Evolutionary conservation across 2,797 vertebrate genomes (phyloP).

Genomic region (Ciconia nigra): DNA sequence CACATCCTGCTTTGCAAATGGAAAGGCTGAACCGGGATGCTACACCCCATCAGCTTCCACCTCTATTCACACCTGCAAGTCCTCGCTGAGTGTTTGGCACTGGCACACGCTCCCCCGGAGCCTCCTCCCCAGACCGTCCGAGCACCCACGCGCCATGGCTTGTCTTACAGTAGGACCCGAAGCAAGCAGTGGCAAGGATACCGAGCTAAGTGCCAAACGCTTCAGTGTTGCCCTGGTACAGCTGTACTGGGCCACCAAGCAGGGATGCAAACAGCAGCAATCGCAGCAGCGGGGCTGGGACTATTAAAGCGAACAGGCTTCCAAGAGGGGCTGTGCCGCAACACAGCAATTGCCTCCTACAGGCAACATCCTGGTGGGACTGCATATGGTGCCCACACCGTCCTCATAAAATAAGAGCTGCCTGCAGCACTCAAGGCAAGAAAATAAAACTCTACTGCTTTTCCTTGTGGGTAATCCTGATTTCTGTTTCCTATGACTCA

Average conservation of each 20-base stretch:
- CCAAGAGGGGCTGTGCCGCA: neutral
- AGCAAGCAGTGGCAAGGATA: neutral
- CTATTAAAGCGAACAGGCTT: neutral
- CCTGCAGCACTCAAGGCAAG: neutral
- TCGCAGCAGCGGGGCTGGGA: neutral
- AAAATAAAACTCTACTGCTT: neutral
- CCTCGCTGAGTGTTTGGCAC: neutral
- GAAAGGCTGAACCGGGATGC: neutral
- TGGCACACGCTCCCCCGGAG: accelerated
- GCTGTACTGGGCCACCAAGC: neutral
- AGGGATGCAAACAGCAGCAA: neutral
- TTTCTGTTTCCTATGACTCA: constrained; percentile 16
- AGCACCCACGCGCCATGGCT: accelerated
- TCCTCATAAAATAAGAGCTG: neutral
- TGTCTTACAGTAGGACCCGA: neutral
- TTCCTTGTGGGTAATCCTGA: neutral
- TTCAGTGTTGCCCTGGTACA: neutral
- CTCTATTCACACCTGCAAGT: neutral
- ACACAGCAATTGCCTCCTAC: neutral
- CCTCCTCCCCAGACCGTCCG: neutral
- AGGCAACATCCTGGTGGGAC: neutral
- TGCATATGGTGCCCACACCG: neutral
- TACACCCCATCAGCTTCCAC: neutral
- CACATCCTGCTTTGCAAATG: neutral
- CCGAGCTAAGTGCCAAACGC: accelerated